These are phyloP conservation scores for Sporophila hypoxantha DNA, from an alignment of 2,113 vertebrate species.

Conservation along the genomic window DNA sequence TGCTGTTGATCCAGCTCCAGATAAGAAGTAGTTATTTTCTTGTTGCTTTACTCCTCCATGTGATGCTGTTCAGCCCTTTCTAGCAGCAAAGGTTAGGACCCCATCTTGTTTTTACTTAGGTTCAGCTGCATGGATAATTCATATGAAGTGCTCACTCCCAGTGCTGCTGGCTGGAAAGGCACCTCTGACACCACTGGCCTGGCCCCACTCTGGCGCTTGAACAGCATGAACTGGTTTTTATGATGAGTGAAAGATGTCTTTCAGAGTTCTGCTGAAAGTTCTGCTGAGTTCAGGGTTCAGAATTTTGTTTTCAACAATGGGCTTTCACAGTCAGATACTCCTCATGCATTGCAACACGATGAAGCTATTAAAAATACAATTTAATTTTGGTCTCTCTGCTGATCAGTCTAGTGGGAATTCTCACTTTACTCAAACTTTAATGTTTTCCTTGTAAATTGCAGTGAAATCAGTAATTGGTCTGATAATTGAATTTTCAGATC, in stretches of 20 bases:
- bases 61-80: background rate
- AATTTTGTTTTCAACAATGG: background rate
- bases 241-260: background rate
- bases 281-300: background rate
- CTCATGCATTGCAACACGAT: constrained; percentile 14
- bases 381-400: constrained; percentile 31
- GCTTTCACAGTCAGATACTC: constrained; percentile 25
- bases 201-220: background rate
- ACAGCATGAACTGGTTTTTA: background rate
- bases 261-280: background rate
- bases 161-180: background rate
- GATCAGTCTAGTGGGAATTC: constrained; percentile 56
- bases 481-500: constrained; percentile 67
- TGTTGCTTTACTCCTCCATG: background rate
- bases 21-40: background rate
- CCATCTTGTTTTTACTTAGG: background rate
- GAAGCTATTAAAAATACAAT: constrained; percentile 38
- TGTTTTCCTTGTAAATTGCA: constrained; percentile 56
- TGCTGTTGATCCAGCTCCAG: background rate
- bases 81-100: background rate
- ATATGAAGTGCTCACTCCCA: background rate
- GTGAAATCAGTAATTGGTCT: constrained; percentile 64
- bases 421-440: constrained; percentile 69
- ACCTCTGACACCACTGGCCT: background rate
- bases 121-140: background rate